Conservation (phyloP, 2,797 vertebrate species). For the Microctenopoma steveboyesi region DNA sequence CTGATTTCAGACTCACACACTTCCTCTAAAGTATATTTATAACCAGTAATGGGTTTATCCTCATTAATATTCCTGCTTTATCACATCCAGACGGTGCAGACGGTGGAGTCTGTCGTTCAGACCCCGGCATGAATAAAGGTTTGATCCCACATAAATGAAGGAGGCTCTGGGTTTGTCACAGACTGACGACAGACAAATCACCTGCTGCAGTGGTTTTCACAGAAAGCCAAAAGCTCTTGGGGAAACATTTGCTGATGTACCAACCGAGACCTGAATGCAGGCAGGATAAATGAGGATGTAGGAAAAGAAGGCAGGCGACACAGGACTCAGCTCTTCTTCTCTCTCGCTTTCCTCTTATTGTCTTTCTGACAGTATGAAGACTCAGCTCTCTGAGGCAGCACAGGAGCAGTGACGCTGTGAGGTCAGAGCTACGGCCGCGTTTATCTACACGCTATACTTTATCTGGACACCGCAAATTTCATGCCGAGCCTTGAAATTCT, state of each 20-base stretch:
- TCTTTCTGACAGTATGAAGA: too few species aligned
- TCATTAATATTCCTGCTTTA: too few species aligned
- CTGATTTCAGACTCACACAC: too few species aligned
- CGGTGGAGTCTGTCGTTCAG: too few species aligned
- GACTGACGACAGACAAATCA: background rate
- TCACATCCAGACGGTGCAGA: too few species aligned
- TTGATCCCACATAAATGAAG: slow-evolving; percentile 1
- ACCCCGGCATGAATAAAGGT: too few species aligned
- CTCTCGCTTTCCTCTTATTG: background rate
- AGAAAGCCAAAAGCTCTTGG: slow-evolving; percentile 43
- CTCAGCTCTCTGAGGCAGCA: too few species aligned
- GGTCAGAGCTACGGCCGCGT: too few species aligned
- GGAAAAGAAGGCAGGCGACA: slow-evolving; percentile 29
- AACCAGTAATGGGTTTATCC: background rate
- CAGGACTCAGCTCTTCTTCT: slow-evolving; percentile 2
- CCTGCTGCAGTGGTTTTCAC: slow-evolving; percentile 42
- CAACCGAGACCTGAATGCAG: slow-evolving; percentile 33
- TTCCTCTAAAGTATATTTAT: slow-evolving; percentile 2
- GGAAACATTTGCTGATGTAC: slow-evolving; percentile 61
- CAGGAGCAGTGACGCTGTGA: too few species aligned
- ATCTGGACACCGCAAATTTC: too few species aligned
- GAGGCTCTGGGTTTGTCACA: slow-evolving; percentile 13
- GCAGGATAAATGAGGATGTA: slow-evolving; percentile 27
- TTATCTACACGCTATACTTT: too few species aligned
- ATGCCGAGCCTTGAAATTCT: too few species aligned